Percentiles rank a stretch among this genome's conserved stretches.
Conservation (phyloP, 2,797 vertebrate genomes). For the Epinephelus malabaricus region DNA sequence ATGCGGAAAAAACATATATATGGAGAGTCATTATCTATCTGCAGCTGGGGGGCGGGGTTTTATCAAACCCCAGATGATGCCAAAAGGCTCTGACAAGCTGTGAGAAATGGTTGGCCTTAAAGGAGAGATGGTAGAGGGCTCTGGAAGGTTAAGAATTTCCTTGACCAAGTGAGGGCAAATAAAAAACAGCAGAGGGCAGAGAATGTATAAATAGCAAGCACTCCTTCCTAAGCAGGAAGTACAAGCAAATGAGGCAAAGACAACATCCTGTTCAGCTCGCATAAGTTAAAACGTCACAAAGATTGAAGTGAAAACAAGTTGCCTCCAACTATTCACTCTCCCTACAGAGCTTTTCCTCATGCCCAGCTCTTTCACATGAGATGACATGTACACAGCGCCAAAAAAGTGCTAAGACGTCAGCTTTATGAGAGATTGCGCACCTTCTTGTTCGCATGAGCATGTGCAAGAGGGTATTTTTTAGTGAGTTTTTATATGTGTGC, state of each 20-base stretch:
- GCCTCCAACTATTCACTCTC: conserved; percentile 23
- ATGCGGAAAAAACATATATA: conserved; percentile 25
- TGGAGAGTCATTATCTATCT: conserved; percentile 37
- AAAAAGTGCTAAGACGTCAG: conserved; percentile 34
- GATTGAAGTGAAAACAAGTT: conserved; percentile 43
- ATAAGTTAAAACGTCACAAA: conserved; percentile 30
- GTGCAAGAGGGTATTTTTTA: not conserved
- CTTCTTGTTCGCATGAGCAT: conserved; percentile 8
- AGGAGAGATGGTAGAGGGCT: conserved; percentile 34
- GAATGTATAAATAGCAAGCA: conserved; percentile 61
- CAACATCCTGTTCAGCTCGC: conserved; percentile 56
- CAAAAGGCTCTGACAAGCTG: conserved; percentile 44
- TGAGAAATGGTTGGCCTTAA: conserved; percentile 57
- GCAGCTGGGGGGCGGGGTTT: conserved; percentile 35
- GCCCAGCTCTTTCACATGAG: conserved; percentile 26
- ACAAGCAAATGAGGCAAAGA: conserved; percentile 32
- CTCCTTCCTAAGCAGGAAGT: conserved; percentile 47
- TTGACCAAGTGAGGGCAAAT: conserved; percentile 39
- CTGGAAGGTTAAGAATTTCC: conserved; percentile 53
- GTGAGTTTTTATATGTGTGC: conserved; percentile 3
- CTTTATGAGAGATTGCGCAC: conserved; percentile 20
- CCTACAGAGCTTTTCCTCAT: conserved; percentile 28
- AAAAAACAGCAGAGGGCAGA: conserved; percentile 40
- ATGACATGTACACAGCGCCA: conserved; percentile 20
- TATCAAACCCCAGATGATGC: conserved; percentile 44